Evolutionary conservation across 2,797 vertebrate species (phyloP).

Genomic region (Pampus argenteus): DNA sequence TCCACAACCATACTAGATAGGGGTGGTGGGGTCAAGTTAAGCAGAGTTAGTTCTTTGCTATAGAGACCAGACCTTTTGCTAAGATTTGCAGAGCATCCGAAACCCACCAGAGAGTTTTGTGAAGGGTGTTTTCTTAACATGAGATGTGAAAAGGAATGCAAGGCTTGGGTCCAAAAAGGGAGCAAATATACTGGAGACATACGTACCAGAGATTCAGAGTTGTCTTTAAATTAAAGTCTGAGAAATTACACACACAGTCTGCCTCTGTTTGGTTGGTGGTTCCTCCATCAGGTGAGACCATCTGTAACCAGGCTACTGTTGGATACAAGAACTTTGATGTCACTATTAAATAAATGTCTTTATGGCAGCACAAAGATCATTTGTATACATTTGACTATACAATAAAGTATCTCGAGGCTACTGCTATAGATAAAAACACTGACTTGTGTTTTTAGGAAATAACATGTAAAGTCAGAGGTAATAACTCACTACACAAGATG

Average conservation of each 20-base stretch:
- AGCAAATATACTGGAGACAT: conserved; percentile 8
- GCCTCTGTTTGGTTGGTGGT: not conserved
- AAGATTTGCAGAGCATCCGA: conserved; percentile 41
- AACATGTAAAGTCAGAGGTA: no score
- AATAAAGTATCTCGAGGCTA: no score
- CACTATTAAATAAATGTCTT: no score
- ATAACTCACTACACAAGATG: no score
- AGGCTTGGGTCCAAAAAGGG: not conserved
- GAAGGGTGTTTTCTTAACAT: not conserved
- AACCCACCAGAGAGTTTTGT: conserved; percentile 22
- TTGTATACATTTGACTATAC: no score
- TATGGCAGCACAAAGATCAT: no score
- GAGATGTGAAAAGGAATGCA: conserved; percentile 3
- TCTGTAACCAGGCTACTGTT: not conserved
- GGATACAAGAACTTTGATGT: no score
- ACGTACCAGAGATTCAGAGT: not conserved
- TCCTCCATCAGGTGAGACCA: no score
- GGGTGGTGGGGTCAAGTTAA: conserved; percentile 50
- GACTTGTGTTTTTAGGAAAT: no score
- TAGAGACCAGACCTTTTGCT: conserved; percentile 31
- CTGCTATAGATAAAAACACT: no score
- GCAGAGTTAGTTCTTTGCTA: conserved; percentile 30
- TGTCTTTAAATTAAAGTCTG: not conserved
- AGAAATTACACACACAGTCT: not conserved
- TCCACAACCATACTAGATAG: conserved; percentile 33